Percentiles rank a stretch among this genome's conserved stretches.
These are phyloP conservation scores for Mirza zaza DNA, from an alignment of 2,113 vertebrate species.

Conservation along the genomic window DNA sequence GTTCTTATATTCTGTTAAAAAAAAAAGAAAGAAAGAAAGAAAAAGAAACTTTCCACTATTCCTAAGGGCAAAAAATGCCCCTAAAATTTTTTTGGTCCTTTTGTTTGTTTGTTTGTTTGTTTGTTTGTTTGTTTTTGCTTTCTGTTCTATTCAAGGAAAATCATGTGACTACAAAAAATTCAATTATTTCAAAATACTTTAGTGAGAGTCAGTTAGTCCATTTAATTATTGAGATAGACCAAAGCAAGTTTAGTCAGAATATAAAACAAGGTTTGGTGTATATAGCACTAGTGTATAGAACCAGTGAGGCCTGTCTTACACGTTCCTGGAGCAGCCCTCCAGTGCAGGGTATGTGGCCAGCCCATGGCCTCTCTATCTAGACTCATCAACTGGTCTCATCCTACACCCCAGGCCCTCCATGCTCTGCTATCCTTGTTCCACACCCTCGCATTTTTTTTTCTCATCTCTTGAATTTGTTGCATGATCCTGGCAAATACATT, in stretches of 20 bases:
- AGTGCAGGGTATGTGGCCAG: background rate
- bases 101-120: no score
- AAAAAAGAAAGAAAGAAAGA: background rate
- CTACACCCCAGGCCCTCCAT: background rate
- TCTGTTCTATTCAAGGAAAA: conserved; percentile 29
- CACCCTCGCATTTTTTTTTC: background rate
- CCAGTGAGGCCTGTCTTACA: background rate
- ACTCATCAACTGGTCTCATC: background rate
- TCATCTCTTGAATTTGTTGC: background rate
- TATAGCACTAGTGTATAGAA: background rate
- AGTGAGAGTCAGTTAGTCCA: background rate
- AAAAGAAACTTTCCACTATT: background rate
- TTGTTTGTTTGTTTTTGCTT: background rate
- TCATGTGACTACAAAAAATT: background rate
- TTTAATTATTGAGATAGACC: background rate
- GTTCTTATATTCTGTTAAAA: background rate
- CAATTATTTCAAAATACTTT: background rate
- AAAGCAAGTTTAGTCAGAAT: conserved; percentile 17
- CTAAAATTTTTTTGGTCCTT: background rate
- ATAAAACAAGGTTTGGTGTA: background rate
- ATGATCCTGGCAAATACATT: background rate
- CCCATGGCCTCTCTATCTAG: background rate
- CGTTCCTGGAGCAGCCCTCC: background rate
- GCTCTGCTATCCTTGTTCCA: background rate
- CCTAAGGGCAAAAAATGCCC: background rate